Evolutionary conservation across 2,113 vertebrate species (phyloP).

Genomic region (Archilochus colubris): DNA sequence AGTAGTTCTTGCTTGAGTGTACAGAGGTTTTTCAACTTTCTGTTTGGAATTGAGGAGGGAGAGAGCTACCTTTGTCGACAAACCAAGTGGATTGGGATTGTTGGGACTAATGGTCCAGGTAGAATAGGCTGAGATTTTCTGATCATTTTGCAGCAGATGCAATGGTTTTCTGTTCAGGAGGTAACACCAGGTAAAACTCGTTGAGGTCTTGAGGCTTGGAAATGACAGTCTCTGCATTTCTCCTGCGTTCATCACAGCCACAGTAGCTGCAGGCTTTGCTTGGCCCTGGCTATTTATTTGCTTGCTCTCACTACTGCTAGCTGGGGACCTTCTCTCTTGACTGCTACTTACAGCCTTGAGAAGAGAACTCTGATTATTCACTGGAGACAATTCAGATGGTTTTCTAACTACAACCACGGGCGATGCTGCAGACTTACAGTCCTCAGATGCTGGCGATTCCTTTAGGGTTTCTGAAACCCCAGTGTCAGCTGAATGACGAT

Average conservation of each 20-base stretch:
- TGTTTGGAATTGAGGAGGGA: slow-evolving; percentile 95
- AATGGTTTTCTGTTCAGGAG: slow-evolving; percentile 89
- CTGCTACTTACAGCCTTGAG: slow-evolving; percentile 75
- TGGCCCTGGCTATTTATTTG: slow-evolving; percentile 75
- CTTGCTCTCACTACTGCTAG: slow-evolving; percentile 69
- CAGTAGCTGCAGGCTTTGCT: slow-evolving; percentile 71
- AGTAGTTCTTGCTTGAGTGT: slow-evolving; percentile 90
- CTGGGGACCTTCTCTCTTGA: slow-evolving; percentile 80
- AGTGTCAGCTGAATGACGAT: slow-evolving; percentile 59
- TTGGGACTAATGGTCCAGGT: slow-evolving; percentile 84
- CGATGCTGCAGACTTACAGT: slow-evolving; percentile 50
- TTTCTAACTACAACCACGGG: slow-evolving; percentile 39
- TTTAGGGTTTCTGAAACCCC: slow-evolving; percentile 67
- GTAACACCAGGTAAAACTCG: slow-evolving; percentile 96
- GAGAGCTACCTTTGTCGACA: slow-evolving; percentile 94
- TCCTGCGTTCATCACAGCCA: slow-evolving; percentile 76
- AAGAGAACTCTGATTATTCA: slow-evolving; percentile 56
- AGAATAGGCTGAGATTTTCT: slow-evolving; percentile 91
- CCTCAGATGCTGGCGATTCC: slow-evolving; percentile 76
- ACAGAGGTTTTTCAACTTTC: slow-evolving; percentile 87
- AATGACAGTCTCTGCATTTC: slow-evolving; percentile 86
- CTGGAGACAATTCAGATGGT: slow-evolving; percentile 57
- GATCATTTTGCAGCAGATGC: slow-evolving; percentile 86
- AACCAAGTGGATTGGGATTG: slow-evolving; percentile 90
- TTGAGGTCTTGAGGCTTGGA: slow-evolving; percentile 93